These are phyloP conservation scores for Athene cunicularia DNA, from an alignment of 2,113 vertebrate species.

Conservation along the genomic window DNA sequence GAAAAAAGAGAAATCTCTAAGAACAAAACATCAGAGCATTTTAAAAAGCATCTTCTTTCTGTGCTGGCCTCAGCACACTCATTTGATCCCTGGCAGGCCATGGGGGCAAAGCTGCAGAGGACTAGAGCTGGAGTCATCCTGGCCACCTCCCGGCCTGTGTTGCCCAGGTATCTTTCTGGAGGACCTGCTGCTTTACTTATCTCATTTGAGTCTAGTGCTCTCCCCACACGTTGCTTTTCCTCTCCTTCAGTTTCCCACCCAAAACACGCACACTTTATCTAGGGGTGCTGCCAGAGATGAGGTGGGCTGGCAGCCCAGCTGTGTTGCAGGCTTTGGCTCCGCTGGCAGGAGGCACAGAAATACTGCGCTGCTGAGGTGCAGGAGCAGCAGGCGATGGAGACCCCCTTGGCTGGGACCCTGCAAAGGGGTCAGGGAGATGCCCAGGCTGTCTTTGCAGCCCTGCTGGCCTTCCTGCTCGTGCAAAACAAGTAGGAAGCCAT, in stretches of 20 bases:
- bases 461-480: neutral
- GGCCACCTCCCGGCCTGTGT: no score
- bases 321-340: neutral
- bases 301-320: neutral
- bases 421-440: neutral
- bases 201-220: neutral
- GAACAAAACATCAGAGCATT: neutral
- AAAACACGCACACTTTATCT: fast-evolving
- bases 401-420: neutral
- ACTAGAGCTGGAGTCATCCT: neutral
- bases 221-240: fast-evolving
- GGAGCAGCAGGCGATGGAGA: neutral
- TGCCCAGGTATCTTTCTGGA: neutral
- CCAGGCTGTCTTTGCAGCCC: neutral
- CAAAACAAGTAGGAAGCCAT: neutral
- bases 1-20: neutral
- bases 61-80: neutral
- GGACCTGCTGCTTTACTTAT: neutral
- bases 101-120: neutral
- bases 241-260: neutral
- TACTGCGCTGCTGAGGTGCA: fast-evolving
- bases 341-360: neutral
- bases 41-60: neutral
- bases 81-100: neutral
- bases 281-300: neutral